Percentiles rank a stretch among this genome's conserved stretches.
Evolutionary conservation across 2,797 vertebrate species (phyloP).

Genomic region (Molossus alvarezi): DNA sequence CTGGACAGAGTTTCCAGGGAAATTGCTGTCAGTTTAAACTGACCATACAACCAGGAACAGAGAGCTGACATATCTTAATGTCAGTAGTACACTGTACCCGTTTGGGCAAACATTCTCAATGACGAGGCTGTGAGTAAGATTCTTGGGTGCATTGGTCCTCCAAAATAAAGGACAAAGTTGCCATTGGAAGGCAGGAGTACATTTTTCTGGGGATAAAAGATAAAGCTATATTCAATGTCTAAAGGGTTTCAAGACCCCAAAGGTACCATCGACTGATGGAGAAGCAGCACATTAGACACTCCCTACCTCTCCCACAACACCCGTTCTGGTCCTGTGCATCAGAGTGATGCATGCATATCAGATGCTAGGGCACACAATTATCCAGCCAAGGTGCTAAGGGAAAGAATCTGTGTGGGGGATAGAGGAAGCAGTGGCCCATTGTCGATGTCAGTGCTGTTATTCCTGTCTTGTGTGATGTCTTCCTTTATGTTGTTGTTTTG

Average conservation of each 20-base stretch:
- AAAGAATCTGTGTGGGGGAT: background rate
- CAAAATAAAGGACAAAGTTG: background rate
- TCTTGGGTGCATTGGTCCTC: background rate
- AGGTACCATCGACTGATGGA: background rate
- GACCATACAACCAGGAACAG: background rate
- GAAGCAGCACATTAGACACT: background rate
- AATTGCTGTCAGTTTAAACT: background rate
- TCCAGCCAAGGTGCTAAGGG: background rate
- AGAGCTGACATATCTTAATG: no score
- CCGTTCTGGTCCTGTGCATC: background rate
- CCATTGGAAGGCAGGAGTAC: background rate
- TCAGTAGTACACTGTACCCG: background rate
- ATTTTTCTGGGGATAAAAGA: background rate
- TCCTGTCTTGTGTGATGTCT: background rate
- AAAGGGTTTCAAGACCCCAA: background rate
- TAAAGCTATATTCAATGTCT: background rate
- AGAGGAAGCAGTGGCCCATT: background rate
- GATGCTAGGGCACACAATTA: background rate
- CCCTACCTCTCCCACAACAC: background rate
- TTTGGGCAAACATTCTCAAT: background rate
- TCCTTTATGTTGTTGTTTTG: background rate
- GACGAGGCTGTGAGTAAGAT: background rate
- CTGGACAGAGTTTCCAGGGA: background rate
- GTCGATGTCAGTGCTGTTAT: background rate
- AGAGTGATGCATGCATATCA: rapidly evolving